Percentiles rank a stretch among this genome's conserved stretches.
Conservation (phyloP, 2,888 invertebrate genomes). For the Leucoptera coffeella region DNA sequence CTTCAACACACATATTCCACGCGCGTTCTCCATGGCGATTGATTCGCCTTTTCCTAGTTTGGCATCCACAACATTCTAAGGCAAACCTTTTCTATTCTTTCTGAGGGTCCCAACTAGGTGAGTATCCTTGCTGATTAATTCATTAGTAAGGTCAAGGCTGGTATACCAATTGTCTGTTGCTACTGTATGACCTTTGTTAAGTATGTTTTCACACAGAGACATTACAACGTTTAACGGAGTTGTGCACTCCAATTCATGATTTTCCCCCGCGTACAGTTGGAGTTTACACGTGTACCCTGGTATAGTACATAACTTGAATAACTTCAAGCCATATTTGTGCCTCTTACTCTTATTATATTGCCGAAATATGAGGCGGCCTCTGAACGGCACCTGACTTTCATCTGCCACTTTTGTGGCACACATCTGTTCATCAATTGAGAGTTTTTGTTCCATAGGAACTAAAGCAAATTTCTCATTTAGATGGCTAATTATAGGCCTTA, state of each 20-base stretch:
- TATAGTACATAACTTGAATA: constrained; percentile 11
- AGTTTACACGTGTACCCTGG: constrained; percentile 8
- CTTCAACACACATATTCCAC: too few species aligned
- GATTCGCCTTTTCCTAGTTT: too few species aligned
- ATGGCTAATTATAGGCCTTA: background rate
- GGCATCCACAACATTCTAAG: too few species aligned
- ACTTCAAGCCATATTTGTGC: constrained; percentile 9
- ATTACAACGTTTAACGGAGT: constrained; percentile 6
- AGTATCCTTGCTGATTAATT: too few species aligned
- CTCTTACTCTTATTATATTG: constrained; percentile 10
- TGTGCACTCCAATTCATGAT: constrained; percentile 2
- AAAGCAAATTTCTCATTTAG: constrained; percentile 7
- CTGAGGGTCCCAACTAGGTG: too few species aligned
- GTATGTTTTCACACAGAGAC: too few species aligned
- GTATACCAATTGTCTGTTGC: too few species aligned
- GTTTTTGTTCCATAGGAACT: constrained; percentile 7
- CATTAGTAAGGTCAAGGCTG: too few species aligned
- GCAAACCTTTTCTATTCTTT: too few species aligned
- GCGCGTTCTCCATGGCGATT: too few species aligned
- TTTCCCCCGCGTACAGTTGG: background rate
- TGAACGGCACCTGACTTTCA: constrained; percentile 1
- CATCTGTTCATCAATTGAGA: constrained; percentile 8
- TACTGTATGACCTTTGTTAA: too few species aligned
- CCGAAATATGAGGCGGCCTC: constrained; percentile 1
- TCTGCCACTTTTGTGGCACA: constrained; percentile 7